phyloP scores from a whole-genome alignment of 2,113 vertebrate genomes.

The Corydoras maculifer region DNA sequence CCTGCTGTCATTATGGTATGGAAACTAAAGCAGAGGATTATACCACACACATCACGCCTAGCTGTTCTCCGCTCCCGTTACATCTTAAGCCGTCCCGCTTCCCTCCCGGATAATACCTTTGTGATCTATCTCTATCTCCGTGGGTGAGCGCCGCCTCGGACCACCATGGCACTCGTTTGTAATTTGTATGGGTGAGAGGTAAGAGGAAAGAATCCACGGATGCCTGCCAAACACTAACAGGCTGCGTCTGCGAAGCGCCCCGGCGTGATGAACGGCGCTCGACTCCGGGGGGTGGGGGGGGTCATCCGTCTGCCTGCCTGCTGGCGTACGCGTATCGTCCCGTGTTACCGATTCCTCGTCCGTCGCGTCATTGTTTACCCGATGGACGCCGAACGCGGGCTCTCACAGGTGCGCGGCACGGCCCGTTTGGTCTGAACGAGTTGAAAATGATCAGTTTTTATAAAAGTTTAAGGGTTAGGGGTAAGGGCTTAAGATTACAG shows the following conservation, averaged over 20 bases:
- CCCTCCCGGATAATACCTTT: constrained; percentile 32
- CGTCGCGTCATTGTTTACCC: constrained; percentile 3
- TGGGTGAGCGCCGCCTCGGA: constrained; percentile 28
- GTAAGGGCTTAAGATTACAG: too few species aligned
- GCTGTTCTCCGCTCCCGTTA: constrained; percentile 29
- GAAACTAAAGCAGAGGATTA: constrained; percentile 27
- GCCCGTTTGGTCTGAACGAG: too few species aligned
- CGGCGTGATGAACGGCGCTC: constrained; percentile 8
- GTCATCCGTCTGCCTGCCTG: background rate
- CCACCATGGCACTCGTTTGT: constrained; percentile 31
- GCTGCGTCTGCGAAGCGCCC: constrained; percentile 14
- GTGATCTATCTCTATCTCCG: constrained; percentile 33
- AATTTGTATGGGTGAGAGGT: constrained; percentile 31
- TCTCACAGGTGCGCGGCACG: too few species aligned
- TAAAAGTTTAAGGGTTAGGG: too few species aligned
- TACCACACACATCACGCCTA: constrained; percentile 22
- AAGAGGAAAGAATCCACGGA: constrained; percentile 25
- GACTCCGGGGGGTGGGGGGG: background rate
- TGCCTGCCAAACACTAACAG: constrained; percentile 30
- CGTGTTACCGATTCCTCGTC: background rate
- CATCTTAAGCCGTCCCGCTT: constrained; percentile 26
- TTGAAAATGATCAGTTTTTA: too few species aligned
- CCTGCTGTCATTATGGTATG: constrained; percentile 15
- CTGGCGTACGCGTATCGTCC: background rate
- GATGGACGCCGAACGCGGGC: too few species aligned